Percentiles rank a stretch among this genome's conserved stretches.
Conservation (phyloP, 2,888 invertebrate species). For the Leptinotarsa tumamoca region DNA sequence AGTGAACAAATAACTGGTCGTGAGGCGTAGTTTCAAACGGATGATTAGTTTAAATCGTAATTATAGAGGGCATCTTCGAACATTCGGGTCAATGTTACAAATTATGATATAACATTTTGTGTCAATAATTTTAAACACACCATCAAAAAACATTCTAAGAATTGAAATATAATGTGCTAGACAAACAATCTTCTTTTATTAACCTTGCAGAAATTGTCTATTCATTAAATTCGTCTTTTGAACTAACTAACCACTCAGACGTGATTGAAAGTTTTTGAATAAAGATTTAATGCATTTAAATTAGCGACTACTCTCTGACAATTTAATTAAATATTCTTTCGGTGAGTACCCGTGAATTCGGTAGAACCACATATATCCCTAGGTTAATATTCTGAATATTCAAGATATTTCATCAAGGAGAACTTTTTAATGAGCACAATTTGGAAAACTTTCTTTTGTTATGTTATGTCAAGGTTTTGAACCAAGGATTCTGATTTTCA, state of each 20-base stretch:
- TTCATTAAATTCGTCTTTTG: constrained; percentile 18
- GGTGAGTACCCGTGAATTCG: background rate
- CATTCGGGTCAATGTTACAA: constrained; percentile 6
- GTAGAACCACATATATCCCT: background rate
- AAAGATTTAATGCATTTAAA: constrained; percentile 28
- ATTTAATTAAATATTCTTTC: constrained; percentile 10
- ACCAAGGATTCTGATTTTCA: no score
- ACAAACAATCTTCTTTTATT: constrained; percentile 10
- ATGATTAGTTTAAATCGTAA: constrained; percentile 2
- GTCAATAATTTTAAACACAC: background rate
- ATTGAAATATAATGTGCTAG: background rate
- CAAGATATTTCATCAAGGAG: background rate
- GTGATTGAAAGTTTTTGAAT: constrained; percentile 32
- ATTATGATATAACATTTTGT: background rate
- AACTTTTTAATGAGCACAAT: background rate
- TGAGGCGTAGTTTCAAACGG: background rate
- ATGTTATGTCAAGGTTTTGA: no score
- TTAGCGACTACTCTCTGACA: constrained; percentile 12
- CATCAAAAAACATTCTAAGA: constrained; percentile 1
- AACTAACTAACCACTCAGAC: constrained; percentile 21
- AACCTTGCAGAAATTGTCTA: constrained; percentile 11
- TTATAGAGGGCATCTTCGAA: background rate
- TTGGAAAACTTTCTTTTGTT: background rate
- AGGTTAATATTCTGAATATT: background rate
- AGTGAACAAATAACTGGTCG: background rate